Conservation (phyloP, 2,797 vertebrate species). For the Serranus cabrilla region DNA sequence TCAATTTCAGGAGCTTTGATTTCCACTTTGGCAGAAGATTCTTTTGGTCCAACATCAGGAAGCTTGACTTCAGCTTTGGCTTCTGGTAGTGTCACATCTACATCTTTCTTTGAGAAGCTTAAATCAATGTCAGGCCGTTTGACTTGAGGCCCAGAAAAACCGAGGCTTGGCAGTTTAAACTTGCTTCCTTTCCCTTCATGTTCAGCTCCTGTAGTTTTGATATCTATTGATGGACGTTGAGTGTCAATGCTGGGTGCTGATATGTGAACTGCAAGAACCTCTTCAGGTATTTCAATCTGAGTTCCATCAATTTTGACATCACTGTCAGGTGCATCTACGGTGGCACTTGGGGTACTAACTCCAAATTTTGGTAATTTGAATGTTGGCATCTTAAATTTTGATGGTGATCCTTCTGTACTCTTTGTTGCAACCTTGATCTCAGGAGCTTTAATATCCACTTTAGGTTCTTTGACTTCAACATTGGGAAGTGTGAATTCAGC, state of each 20-base stretch:
- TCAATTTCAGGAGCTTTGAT: conserved; percentile 33
- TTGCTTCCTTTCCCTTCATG: conserved; percentile 27
- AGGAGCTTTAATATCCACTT: conserved; percentile 5
- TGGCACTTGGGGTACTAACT: too few relatives aligned
- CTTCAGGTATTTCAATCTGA: conserved; percentile 34
- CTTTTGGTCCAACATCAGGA: conserved; percentile 34
- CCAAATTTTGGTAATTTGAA: too few relatives aligned
- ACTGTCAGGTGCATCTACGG: too few relatives aligned
- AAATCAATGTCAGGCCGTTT: conserved; percentile 55
- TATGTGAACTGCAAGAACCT: conserved; percentile 7
- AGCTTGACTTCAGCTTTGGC: conserved; percentile 33
- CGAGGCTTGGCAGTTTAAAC: conserved; percentile 52
- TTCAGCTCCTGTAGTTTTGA: too few relatives aligned
- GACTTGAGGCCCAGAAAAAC: conserved; percentile 61
- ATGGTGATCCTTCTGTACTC: too few relatives aligned
- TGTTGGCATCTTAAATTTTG: too few relatives aligned
- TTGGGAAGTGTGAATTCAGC: neutral
- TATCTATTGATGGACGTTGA: too few relatives aligned
- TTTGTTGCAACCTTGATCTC: too few relatives aligned
- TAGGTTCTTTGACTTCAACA: too few relatives aligned
- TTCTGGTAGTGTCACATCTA: conserved; percentile 33
- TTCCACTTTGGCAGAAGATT: conserved; percentile 31
- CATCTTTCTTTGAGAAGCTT: conserved; percentile 53
- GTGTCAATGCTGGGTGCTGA: conserved; percentile 21
- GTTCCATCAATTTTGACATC: too few relatives aligned